These are phyloP conservation scores for Phengaris arion DNA, from an alignment of 2,888 invertebrate genomes.

Conservation along the genomic window DNA sequence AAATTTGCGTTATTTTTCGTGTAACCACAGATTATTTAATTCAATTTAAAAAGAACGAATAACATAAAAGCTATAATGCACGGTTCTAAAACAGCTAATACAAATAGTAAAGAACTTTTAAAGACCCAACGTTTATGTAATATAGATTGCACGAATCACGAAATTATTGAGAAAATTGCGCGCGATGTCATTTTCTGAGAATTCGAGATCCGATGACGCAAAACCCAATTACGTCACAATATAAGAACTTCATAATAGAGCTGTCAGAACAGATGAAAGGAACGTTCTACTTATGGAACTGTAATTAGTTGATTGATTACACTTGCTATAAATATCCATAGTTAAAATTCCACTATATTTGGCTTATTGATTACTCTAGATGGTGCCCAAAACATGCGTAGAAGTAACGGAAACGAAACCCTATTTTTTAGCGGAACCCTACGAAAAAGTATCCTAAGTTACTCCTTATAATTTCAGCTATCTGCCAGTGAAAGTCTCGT, in stretches of 20 bases:
- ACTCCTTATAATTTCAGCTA: no score
- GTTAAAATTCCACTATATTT: neutral
- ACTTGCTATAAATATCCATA: neutral
- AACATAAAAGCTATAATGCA: no score
- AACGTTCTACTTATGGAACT: slow-evolving; percentile 7
- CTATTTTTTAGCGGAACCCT: no score
- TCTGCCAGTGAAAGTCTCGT: no score
- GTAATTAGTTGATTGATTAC: slow-evolving; percentile 13
- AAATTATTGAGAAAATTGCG: slow-evolving; percentile 2
- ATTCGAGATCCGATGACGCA: slow-evolving; percentile 20
- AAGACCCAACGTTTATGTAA: neutral
- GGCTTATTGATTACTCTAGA: neutral
- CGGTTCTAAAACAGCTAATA: no score
- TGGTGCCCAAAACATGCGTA: no score
- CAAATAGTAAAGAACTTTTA: neutral
- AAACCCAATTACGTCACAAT: slow-evolving; percentile 30
- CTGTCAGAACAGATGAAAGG: slow-evolving; percentile 2
- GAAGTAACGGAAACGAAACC: no score
- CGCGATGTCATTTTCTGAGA: neutral
- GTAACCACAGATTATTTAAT: no score
- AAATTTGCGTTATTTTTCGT: no score
- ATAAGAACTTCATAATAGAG: slow-evolving; percentile 24
- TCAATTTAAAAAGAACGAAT: no score
- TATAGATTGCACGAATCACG: neutral
- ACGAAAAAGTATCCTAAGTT: no score